phyloP scores from a whole-genome alignment of 1,140 invertebrate species.

The Philotrypesis tridentata region DNA sequence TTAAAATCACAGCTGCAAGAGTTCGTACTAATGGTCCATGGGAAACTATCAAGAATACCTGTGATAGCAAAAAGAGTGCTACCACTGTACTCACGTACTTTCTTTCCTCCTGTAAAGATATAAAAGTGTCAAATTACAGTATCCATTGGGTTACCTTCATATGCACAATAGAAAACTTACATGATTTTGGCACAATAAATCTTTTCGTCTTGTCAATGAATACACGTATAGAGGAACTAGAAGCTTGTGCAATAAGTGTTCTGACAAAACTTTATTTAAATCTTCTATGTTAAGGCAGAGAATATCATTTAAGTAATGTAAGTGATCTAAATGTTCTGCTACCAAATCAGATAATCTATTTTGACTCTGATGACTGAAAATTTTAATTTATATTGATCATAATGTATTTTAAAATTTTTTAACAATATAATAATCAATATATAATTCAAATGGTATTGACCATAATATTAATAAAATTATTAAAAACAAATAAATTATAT shows the following conservation, averaged over 20 bases:
- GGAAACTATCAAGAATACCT: constrained; percentile 96
- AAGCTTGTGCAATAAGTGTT: constrained; percentile 94
- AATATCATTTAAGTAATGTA: constrained; percentile 99
- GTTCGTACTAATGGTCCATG: constrained; percentile 91
- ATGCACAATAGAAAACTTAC: constrained; percentile 55
- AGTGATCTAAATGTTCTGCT: constrained; percentile 97
- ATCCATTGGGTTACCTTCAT: background rate
- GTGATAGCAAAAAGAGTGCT: constrained; percentile 92
- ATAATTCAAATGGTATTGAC: too few relatives aligned
- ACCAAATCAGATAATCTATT: constrained; percentile 95
- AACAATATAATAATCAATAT: constrained; percentile 5
- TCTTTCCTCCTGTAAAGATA: constrained; percentile 64
- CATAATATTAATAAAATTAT: too few relatives aligned
- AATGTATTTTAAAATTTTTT: constrained; percentile 6
- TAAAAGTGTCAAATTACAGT: background rate
- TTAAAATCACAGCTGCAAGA: constrained; percentile 90
- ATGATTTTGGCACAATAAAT: constrained; percentile 65
- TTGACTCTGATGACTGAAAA: constrained; percentile 89
- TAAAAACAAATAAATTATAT: constrained; percentile 33
- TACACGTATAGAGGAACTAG: constrained; percentile 96
- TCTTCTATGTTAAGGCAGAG: constrained; percentile 92
- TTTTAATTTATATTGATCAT: constrained; percentile 26
- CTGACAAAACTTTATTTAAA: constrained; percentile 95
- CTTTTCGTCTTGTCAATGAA: constrained; percentile 80
- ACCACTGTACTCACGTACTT: constrained; percentile 85